Percentiles rank a stretch among this genome's conserved stretches.
Conservation (phyloP, 2,113 vertebrate genomes). For the Nothocercus nigrocapillus region DNA sequence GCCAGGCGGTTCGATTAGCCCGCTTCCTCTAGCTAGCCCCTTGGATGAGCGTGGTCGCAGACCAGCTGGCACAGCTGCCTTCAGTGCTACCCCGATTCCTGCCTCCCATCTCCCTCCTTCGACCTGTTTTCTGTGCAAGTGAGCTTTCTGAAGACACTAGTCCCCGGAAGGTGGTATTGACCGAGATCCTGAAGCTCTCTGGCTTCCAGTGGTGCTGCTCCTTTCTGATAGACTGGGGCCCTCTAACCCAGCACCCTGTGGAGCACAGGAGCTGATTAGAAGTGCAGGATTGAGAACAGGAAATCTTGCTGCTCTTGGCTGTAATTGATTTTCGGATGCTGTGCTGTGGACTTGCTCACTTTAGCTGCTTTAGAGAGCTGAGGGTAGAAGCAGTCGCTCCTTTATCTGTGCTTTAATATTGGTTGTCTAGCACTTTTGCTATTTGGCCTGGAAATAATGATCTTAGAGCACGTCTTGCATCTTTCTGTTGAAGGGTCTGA, state of each 20-base stretch:
- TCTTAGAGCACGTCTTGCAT: neutral
- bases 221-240: neutral
- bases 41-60: neutral
- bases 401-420: slow-evolving; percentile 17
- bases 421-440: neutral
- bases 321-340: neutral
- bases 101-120: neutral
- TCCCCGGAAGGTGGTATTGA: neutral
- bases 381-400: slow-evolving; percentile 32
- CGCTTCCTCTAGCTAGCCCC: neutral
- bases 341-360: neutral
- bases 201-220: neutral
- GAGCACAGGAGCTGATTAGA: slow-evolving; percentile 21
- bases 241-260: neutral
- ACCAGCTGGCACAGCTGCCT: neutral
- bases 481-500: slow-evolving; percentile 8
- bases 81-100: accelerated
- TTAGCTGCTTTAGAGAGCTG: neutral
- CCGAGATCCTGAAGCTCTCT: neutral
- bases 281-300: neutral
- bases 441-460: slow-evolving; percentile 42
- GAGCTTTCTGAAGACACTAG: neutral
- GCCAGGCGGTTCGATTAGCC: neutral
- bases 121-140: accelerated
- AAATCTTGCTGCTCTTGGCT: neutral